phyloP scores from a whole-genome alignment of 2,113 vertebrate species.

The Tyrannus savana region DNA sequence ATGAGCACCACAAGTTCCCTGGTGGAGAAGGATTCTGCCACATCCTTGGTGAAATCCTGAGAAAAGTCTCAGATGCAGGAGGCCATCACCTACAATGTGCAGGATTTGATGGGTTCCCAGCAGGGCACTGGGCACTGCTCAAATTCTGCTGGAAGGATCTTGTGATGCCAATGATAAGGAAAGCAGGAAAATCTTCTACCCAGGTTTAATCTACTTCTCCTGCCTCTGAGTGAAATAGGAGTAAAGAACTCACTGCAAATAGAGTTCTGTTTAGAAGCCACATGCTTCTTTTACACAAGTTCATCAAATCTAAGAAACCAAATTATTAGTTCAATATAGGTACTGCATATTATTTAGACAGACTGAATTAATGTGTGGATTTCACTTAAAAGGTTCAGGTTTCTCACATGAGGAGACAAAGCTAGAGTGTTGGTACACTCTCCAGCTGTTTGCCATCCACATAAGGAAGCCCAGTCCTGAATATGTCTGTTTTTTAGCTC shows the following conservation, averaged over 20 bases:
- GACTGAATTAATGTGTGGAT: not conserved
- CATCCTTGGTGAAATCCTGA: not conserved
- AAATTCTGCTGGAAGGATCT: not conserved
- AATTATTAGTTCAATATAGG: not conserved
- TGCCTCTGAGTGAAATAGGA: not conserved
- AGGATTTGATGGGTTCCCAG: not conserved
- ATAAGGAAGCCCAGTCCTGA: not conserved
- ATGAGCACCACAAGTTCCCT: not conserved
- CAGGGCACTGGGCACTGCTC: not conserved
- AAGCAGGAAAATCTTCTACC: not conserved
- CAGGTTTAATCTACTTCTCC: not conserved
- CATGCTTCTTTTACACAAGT: not conserved
- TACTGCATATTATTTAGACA: not conserved
- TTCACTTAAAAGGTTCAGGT: not conserved
- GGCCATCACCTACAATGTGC: not conserved
- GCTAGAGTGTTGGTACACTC: not conserved
- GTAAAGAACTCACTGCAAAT: not conserved
- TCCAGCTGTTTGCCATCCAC: not conserved
- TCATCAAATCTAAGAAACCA: not conserved
- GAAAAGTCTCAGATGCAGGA: not conserved
- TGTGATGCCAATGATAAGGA: fast-evolving
- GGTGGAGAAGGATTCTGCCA: not conserved
- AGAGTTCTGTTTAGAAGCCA: not conserved
- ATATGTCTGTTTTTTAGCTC: not conserved
- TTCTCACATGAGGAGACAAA: not conserved